Evolutionary conservation across 2,113 vertebrate genomes (phyloP).

Genomic region (Pteropus alecto): DNA sequence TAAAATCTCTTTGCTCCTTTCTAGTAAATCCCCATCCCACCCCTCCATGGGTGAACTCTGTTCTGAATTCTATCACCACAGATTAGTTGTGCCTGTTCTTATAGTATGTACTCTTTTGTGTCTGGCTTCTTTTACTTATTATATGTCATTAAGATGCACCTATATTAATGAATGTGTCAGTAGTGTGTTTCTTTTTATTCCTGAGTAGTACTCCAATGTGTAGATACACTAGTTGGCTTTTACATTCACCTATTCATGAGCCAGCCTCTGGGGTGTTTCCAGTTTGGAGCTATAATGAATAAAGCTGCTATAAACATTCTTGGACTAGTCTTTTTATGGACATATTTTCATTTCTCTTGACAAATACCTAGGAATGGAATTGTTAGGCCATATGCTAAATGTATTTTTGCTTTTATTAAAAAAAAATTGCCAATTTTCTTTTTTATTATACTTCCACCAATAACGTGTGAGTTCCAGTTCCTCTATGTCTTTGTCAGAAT

Average conservation of each 20-base stretch:
- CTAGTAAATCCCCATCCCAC: accelerated
- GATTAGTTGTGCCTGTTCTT: neutral
- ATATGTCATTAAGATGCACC: neutral
- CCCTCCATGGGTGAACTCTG: neutral
- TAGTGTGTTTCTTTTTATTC: neutral
- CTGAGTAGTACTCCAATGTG: neutral
- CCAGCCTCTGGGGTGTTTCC: neutral
- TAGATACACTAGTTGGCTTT: too few species aligned
- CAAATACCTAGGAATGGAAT: neutral
- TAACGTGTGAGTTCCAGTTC: neutral
- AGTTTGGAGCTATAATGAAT: neutral
- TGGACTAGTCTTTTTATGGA: neutral
- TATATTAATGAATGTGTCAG: accelerated
- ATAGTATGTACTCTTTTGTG: accelerated
- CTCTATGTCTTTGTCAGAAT: neutral
- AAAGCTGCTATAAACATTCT: neutral
- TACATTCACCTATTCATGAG: neutral
- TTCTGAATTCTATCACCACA: neutral
- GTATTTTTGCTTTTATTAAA: neutral
- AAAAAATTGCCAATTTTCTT: neutral
- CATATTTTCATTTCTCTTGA: neutral
- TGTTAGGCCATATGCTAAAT: neutral
- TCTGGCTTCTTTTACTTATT: neutral
- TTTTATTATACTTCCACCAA: neutral
- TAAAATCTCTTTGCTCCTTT: neutral